Conservation (phyloP, 2,797 vertebrate genomes). For the Lepidocolaptes lacrymiger region DNA sequence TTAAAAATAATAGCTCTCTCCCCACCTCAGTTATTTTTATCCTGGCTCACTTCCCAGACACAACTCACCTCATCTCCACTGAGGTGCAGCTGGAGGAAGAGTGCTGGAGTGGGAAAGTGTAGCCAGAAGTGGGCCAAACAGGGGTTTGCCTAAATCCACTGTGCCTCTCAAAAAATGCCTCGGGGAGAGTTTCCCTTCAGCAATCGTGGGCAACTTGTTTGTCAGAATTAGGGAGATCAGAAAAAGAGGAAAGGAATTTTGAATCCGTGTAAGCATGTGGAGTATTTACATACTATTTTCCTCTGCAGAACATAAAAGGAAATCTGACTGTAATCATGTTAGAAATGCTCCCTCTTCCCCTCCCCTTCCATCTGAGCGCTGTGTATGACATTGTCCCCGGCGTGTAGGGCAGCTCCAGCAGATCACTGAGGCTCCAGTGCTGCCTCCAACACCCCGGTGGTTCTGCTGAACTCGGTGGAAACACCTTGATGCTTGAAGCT, state of each 20-base stretch:
- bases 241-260: neutral
- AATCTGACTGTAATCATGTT: conserved; percentile 47
- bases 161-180: neutral
- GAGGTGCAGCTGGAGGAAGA: neutral
- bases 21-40: conserved; percentile 18
- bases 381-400: neutral
- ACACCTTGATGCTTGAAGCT: neutral
- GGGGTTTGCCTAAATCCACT: neutral
- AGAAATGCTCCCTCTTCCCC: conserved; percentile 38
- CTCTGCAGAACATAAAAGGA: conserved; percentile 38
- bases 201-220: neutral
- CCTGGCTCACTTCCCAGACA: neutral
- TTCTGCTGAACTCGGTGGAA: conserved; percentile 38
- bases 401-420: neutral
- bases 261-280: neutral
- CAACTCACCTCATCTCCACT: neutral
- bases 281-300: conserved; percentile 40
- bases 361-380: conserved; percentile 10
- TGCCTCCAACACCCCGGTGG: neutral
- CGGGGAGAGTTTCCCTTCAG: neutral
- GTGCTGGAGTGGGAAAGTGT: neutral
- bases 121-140: neutral
- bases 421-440: rapidly evolving
- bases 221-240: conserved; percentile 10
- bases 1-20: neutral